Conservation (phyloP, 2,797 vertebrate species). For the Tapirus indicus region DNA sequence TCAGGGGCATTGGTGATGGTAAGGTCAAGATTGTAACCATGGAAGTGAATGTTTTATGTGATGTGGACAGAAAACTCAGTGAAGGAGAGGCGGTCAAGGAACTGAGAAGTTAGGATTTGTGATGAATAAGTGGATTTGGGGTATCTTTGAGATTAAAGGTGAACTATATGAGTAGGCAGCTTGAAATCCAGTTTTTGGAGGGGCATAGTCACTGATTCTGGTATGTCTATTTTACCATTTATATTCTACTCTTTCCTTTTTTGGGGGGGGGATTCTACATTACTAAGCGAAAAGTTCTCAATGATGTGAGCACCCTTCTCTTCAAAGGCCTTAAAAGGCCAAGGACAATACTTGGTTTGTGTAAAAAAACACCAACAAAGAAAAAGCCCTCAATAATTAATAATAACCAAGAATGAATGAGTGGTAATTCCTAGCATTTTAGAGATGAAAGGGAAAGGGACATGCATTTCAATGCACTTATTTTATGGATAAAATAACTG, state of each 20-base stretch:
- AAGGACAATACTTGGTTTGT: conserved; percentile 19
- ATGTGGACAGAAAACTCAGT: background rate
- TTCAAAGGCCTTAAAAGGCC: conserved; percentile 6
- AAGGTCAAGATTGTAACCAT: background rate
- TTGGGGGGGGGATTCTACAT: background rate
- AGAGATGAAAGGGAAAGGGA: background rate
- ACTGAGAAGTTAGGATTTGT: background rate
- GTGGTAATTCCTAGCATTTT: conserved; percentile 6
- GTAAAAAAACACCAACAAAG: background rate
- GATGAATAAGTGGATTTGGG: background rate
- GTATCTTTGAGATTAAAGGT: background rate
- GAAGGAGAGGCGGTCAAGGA: background rate
- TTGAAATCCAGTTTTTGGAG: background rate
- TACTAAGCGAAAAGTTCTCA: background rate
- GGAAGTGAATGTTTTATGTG: background rate
- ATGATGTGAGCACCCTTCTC: background rate
- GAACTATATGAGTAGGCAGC: background rate
- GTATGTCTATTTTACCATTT: background rate
- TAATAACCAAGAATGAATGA: background rate
- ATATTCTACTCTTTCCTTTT: background rate
- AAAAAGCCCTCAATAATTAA: background rate
- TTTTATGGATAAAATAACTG: conserved; percentile 46
- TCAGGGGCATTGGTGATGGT: background rate
- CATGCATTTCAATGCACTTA: conserved; percentile 23
- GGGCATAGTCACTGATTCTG: background rate